Conservation (phyloP, 2,888 invertebrate species). For the Abrostola triplasia region DNA sequence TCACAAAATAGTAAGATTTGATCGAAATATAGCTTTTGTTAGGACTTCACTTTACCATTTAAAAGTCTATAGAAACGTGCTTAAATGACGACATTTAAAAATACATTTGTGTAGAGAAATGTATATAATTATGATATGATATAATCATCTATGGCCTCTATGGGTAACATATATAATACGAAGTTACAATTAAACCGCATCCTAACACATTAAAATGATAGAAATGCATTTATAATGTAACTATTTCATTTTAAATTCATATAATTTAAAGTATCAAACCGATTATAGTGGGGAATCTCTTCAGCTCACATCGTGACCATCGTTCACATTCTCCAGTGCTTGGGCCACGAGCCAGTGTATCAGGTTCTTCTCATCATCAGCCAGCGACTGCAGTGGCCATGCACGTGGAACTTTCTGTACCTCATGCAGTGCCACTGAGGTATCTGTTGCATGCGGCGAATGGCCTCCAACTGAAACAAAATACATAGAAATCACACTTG, state of each 20-base stretch:
- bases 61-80: no score
- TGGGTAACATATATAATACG: no score
- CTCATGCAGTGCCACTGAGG: conserved; percentile 96
- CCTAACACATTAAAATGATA: no score
- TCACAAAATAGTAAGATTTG: no score
- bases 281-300: not conserved
- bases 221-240: no score
- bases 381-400: conserved; percentile 93
- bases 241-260: not conserved
- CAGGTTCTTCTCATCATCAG: conserved; percentile 88
- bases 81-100: no score
- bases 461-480: conserved; percentile 87
- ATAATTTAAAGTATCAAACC: conserved; percentile 6
- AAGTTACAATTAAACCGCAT: not conserved
- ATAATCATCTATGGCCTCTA: no score
- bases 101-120: no score
- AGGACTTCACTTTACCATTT: no score
- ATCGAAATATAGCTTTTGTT: no score
- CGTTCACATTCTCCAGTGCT: conserved; percentile 30
- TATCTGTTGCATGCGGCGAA: conserved; percentile 92
- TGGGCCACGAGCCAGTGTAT: conserved; percentile 60
- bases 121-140: no score
- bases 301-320: not conserved
- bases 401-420: conserved; percentile 93
- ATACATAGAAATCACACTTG: no score